Conservation (phyloP, 1,140 invertebrate species). For the Sycophila sp. region DNA sequence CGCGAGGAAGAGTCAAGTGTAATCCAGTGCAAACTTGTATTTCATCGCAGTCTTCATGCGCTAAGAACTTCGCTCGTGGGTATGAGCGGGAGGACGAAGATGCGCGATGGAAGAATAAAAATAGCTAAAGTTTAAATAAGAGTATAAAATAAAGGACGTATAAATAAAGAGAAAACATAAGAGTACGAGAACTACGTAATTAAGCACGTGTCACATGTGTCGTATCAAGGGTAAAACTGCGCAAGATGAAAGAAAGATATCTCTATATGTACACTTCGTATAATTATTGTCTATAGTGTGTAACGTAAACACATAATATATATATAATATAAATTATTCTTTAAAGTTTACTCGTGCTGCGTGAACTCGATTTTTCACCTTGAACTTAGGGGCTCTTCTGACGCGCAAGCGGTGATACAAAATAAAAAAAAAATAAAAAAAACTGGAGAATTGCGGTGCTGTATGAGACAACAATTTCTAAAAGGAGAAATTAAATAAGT, state of each 20-base stretch:
- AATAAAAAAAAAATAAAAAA: not conserved
- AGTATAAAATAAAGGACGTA: constrained; percentile 21
- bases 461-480: constrained; percentile 13
- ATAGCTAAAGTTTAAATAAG: not conserved
- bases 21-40: not conserved
- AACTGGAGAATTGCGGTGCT: not conserved
- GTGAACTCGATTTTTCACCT: constrained; percentile 9
- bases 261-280: constrained; percentile 10
- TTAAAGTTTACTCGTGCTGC: constrained; percentile 5
- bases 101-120: not conserved
- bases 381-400: not conserved
- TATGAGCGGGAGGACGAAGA: not conserved
- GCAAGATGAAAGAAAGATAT: constrained; percentile 12
- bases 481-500: constrained; percentile 3
- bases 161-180: no score
- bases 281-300: not conserved
- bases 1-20: not conserved
- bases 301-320: not conserved
- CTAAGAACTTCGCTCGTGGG: not conserved
- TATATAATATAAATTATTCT: constrained; percentile 21
- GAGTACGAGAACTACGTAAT: no score
- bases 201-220: not conserved
- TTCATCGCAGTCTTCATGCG: not conserved
- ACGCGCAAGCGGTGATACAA: not conserved
- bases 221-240: constrained; percentile 25